Evolutionary conservation across 2,888 invertebrate species (phyloP), one percentile per base, ranked within the genome.

Genomic region (Esperia sulphurella): DNA sequence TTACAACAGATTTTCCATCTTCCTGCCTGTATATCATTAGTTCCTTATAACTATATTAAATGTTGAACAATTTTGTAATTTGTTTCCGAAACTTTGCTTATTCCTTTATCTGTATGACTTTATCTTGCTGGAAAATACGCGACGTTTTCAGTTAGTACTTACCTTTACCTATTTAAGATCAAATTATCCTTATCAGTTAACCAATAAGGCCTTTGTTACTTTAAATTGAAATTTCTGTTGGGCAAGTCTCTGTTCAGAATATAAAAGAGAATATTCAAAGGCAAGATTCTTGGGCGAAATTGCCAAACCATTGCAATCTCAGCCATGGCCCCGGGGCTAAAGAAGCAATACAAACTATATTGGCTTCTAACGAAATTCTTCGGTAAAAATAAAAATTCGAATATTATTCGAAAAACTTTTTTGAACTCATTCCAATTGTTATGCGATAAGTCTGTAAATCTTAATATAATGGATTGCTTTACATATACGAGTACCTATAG

Each of bases 261-360:
- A 68, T 61, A 64, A 67, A 61, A 60, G 57, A 61, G 68, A 68
- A 69, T 69, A 72, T 76, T 73, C 65, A 67, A 66, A 71, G 57
- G 59, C 52, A 43, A 47, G 45, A 37, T 37, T 12, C 65, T 65
- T 63, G 70, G 64, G 61, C 63, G 61, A 71, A 75, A 79, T 76
- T 78, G 75, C 64, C 71, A 69, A 77, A 80, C 79, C 77, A 79
- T 69, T 70, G 71, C 73, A 68, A 60, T 65, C 61, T 58, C 56
- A 57, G 58, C 53, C 56, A 50, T 53, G 53, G 61, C 58, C 58
- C 43, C 49, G 54, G 49, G 58, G 47, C 52, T 30, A 51, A 52
- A 46, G 49, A 54, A 55, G 58, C 52, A 58, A 58, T 65, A 57
- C 49, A 50, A 57, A 60, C 58, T 59, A 65, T 66, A 61, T 63